A percentile compares a stretch with the other conserved stretches of the same genome.
Evolutionary conservation across 2,888 invertebrate species (phyloP).

Genomic region (Embidobia sp.): DNA sequence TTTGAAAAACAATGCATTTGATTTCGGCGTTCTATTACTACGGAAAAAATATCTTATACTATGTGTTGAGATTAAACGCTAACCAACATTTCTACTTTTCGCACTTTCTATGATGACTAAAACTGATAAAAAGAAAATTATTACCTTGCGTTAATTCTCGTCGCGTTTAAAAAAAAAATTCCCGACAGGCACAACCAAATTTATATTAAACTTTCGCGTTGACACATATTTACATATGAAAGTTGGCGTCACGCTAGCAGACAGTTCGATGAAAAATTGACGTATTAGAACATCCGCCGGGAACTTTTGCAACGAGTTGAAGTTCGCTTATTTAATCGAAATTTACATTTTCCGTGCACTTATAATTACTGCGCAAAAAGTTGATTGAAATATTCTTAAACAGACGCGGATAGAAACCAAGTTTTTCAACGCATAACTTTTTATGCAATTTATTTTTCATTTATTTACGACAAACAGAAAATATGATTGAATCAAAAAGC

Average conservation of each 20-base stretch:
- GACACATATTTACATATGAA: conserved; percentile 23
- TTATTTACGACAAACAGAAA: conserved; percentile 49
- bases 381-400: conserved; percentile 21
- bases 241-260: conserved; percentile 4
- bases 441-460: conserved; percentile 45
- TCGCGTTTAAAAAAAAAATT: neutral
- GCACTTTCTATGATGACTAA: too few relatives aligned
- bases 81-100: too few relatives aligned
- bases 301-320: conserved; percentile 17
- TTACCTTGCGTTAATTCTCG: neutral
- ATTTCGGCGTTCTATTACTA: too few relatives aligned
- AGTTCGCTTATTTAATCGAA: conserved; percentile 28
- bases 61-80: too few relatives aligned
- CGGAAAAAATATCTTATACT: too few relatives aligned
- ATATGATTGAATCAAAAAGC: conserved; percentile 50
- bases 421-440: conserved; percentile 31
- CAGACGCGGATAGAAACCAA: conserved; percentile 18
- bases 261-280: conserved; percentile 22
- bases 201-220: conserved; percentile 5
- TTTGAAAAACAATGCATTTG: neutral
- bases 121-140: conserved; percentile 7
- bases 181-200: neutral
- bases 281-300: conserved; percentile 12
- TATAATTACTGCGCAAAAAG: conserved; percentile 36
- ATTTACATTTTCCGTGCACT: conserved; percentile 26